Evolutionary conservation across 2,797 vertebrate species (phyloP), one percentile per base, ranked within the genome.

Genomic region (Cynopterus sphinx): DNA sequence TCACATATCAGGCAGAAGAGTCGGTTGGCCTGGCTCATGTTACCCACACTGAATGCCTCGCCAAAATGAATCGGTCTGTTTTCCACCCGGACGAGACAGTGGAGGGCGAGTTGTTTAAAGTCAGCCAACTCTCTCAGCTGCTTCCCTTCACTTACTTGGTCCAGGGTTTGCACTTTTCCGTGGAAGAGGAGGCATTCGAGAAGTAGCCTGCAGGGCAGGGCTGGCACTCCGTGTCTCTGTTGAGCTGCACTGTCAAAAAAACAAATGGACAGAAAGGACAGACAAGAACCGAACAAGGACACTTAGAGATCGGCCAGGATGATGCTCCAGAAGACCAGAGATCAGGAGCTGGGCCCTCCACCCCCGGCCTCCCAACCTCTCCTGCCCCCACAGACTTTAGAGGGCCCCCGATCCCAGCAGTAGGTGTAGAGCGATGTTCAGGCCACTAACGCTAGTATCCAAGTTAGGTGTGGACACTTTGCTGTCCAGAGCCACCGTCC

Each of bases 171-270:
- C 99, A 99, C 9, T 96, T 89, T 1, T 99, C 98, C 0, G 92
- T 98, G 36, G 98, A 97, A 41, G 98, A 99, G 73, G 94, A 96
- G 5, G 96, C 67, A 8, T 98, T 97, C 6, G 99, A 99, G 98
- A 99, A 99, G 98, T 98, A 99, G 94, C 99, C 99, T 31, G 93
- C 94, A 49, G 97, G 98, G 97, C 99, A 99, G 0, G 98, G 98
- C 33, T 71, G 6, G 8, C 99, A 99, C 31, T 70, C 90, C 0
- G 98, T 98, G 95, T 99, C 98, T 94, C 97, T 98, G 96, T 98
- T 98, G 96, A 98, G 98, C 94, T 98, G 98, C 97, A 98, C 98
- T 99, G 97, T 77, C 89, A 24, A 68, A 91, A 94, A 93, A 61
- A 93, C 21, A 61, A 7, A 91, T 3, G 11, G 49, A 96, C n/a